Evolutionary conservation across 2,113 vertebrate genomes (phyloP).

Genomic region (Arenaria interpres): DNA sequence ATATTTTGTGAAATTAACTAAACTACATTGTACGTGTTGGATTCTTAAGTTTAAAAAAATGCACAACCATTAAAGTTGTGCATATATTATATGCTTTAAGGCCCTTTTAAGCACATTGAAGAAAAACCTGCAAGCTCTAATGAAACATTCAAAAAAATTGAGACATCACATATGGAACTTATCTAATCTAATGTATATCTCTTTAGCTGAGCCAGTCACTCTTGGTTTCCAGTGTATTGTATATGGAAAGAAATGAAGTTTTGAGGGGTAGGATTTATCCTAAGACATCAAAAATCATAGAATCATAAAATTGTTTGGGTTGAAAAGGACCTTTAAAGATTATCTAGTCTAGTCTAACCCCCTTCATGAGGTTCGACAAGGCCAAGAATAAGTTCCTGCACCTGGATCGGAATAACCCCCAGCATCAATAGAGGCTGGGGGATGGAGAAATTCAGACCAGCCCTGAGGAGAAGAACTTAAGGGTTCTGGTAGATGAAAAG

Average conservation of each 20-base stretch:
- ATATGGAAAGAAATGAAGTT: not conserved
- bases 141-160: not conserved
- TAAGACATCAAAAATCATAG: not conserved
- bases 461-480: not conserved
- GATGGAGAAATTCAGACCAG: not conserved
- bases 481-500: not conserved
- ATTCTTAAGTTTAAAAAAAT: not conserved
- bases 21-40: not conserved
- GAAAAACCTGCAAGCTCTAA: not conserved
- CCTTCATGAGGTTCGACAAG: not conserved
- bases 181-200: not conserved
- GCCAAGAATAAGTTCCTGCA: not conserved
- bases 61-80: not conserved
- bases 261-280: not conserved
- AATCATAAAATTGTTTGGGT: not conserved
- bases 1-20: not conserved
- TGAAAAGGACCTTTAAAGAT: not conserved
- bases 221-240: not conserved
- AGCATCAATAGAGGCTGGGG: not conserved
- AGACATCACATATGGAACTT: not conserved
- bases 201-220: not conserved
- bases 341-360: accelerated
- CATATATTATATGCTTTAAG: not conserved
- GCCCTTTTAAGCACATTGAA: not conserved
- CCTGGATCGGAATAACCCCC: no score